These are phyloP conservation scores for Melanotaenia duboulayi DNA, from an alignment of 2,113 vertebrate species.

Conservation along the genomic window DNA sequence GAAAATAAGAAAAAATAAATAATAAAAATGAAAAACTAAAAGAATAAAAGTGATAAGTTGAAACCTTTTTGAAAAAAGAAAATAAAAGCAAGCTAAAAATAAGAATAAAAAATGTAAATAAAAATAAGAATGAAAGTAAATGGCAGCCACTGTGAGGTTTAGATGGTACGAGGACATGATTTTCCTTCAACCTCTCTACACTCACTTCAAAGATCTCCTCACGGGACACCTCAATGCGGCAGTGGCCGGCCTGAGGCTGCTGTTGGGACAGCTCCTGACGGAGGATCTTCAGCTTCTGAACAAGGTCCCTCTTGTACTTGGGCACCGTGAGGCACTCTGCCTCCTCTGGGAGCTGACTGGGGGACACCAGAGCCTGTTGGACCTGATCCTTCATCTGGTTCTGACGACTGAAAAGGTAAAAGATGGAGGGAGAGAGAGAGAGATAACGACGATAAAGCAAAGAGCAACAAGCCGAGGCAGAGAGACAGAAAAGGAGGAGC, in stretches of 20 bases:
- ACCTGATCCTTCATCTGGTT: constrained; percentile 92
- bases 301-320: constrained; percentile 95
- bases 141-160: neutral
- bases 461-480: too few relatives aligned
- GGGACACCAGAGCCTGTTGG: constrained; percentile 87
- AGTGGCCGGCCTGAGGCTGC: constrained; percentile 98
- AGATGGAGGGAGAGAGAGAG: neutral
- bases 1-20: too few relatives aligned
- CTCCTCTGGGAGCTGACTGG: constrained; percentile 91
- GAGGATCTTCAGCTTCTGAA: constrained; percentile 98
- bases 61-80: too few relatives aligned
- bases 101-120: too few relatives aligned
- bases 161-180: constrained; percentile 11
- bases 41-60: too few relatives aligned
- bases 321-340: constrained; percentile 95
- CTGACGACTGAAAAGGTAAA: constrained; percentile 84
- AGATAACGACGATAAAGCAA: too few relatives aligned
- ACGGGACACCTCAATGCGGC: constrained; percentile 97
- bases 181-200: neutral
- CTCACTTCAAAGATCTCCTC: constrained; percentile 99
- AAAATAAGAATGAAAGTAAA: too few relatives aligned
- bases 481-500: constrained; percentile 7
- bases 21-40: too few relatives aligned
- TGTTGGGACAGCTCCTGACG: constrained; percentile 97
- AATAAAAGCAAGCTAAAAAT: too few relatives aligned